phyloP scores from a whole-genome alignment of 2,113 vertebrate genomes.

The Centropus unirufus region DNA sequence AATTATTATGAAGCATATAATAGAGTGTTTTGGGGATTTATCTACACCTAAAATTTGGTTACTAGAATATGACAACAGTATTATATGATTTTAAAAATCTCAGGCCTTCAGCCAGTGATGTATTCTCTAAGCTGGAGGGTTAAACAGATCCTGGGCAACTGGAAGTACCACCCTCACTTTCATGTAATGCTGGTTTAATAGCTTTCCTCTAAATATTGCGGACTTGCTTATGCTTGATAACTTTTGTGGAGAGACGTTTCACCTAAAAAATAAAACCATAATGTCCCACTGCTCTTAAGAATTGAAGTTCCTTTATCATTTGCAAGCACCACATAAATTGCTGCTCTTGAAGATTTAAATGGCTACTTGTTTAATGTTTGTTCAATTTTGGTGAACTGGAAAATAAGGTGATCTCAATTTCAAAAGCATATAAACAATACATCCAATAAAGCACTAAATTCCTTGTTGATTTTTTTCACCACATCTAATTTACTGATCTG shows the following conservation, averaged over 20 bases:
- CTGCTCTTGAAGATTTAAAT: constrained; percentile 47
- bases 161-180: background rate
- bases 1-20: background rate
- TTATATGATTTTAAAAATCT: background rate
- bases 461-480: background rate
- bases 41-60: background rate
- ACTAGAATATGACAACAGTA: background rate
- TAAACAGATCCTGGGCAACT: background rate
- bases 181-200: background rate
- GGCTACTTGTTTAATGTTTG: constrained; percentile 62
- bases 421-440: constrained; percentile 37
- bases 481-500: background rate
- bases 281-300: background rate
- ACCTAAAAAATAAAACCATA: background rate
- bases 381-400: constrained; percentile 37
- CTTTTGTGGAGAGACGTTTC: background rate
- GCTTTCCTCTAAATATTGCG: background rate
- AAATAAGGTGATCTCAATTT: constrained; percentile 6
- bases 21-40: background rate
- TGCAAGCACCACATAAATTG: constrained; percentile 26
- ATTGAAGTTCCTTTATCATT: background rate
- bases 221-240: background rate
- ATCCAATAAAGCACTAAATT: constrained; percentile 37
- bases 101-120: background rate
- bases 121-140: background rate